Percentiles rank a stretch among this genome's conserved stretches.
Evolutionary conservation across 2,113 vertebrate genomes (phyloP).

Genomic region (Heterocephalus glaber): DNA sequence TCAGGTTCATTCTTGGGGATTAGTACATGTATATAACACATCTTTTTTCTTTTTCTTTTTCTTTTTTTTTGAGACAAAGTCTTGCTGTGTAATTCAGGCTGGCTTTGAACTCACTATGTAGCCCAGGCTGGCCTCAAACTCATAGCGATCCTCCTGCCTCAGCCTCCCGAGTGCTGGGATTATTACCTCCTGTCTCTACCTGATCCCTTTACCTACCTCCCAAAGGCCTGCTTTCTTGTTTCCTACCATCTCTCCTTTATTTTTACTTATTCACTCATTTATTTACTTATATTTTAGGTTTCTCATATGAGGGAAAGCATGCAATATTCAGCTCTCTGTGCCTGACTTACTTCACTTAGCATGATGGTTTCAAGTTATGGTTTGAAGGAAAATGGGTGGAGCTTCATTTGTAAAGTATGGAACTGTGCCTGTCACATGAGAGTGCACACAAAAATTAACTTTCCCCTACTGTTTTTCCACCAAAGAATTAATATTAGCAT

Average conservation of each 20-base stretch:
- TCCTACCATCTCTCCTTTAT: background rate
- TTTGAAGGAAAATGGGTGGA: background rate
- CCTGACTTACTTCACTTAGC: background rate
- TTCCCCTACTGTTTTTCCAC: background rate
- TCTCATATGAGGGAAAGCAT: background rate
- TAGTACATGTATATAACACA: background rate
- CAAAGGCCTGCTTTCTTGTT: background rate
- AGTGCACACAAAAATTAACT: background rate
- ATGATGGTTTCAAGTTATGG: background rate
- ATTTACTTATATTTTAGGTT: background rate
- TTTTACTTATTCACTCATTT: background rate
- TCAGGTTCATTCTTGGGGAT: background rate
- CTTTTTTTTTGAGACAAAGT: background rate
- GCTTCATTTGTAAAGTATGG: constrained; percentile 7
- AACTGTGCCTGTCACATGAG: background rate
- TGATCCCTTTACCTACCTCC: background rate
- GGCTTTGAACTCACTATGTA: background rate
- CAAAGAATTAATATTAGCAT: background rate
- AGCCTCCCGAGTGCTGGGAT: background rate
- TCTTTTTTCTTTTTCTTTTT: background rate
- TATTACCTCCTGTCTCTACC: no score
- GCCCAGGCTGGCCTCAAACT: background rate
- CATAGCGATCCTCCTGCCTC: background rate
- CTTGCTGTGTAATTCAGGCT: background rate
- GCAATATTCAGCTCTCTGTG: background rate